Evolutionary conservation across 2,797 vertebrate species (phyloP).

Genomic region (Molossus alvarezi): DNA sequence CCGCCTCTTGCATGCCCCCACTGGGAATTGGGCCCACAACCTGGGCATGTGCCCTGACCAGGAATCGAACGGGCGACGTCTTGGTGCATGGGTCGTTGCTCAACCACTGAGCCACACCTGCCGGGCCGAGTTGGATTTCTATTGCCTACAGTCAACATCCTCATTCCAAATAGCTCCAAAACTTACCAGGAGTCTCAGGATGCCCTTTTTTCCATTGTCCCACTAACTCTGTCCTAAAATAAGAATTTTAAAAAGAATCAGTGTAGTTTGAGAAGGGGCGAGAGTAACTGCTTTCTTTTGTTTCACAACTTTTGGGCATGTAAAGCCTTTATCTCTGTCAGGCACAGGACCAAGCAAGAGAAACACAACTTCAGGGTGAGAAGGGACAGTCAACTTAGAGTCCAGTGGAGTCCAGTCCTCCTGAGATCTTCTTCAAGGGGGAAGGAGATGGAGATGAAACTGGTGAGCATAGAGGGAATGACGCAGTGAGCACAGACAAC

Average conservation of each 20-base stretch:
- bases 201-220: not conserved
- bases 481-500: not conserved
- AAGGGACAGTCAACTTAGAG: not conserved
- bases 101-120: too few relatives aligned
- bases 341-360: not conserved
- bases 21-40: too few relatives aligned
- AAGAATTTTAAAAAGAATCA: not conserved
- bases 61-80: too few relatives aligned
- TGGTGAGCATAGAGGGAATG: too few relatives aligned
- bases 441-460: not conserved
- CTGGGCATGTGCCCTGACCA: too few relatives aligned
- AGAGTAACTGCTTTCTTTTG: not conserved
- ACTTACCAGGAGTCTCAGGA: not conserved
- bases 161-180: not conserved
- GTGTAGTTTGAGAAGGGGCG: not conserved
- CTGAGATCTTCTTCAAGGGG: not conserved
- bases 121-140: not conserved
- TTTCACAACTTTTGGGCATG: not conserved
- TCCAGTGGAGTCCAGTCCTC: not conserved
- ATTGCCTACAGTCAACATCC: not conserved
- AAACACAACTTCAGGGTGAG: not conserved
- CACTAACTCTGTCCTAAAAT: not conserved
- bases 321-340: not conserved
- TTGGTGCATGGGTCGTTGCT: too few relatives aligned
- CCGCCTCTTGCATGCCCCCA: too few relatives aligned